Evolutionary conservation across 1,140 invertebrate species (phyloP).

Genomic region (Acromyrmex echinatior): DNA sequence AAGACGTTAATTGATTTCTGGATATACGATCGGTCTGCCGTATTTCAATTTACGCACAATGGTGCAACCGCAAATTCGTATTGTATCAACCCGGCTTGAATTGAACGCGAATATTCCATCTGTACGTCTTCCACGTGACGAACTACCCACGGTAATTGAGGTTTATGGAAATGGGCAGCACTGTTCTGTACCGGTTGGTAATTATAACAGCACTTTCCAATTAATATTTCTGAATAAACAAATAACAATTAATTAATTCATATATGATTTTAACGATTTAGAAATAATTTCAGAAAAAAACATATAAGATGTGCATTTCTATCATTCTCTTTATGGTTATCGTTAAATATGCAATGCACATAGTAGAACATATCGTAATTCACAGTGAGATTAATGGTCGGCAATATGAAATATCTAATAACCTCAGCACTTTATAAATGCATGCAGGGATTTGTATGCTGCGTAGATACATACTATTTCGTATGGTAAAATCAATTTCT

Average conservation of each 20-base stretch:
- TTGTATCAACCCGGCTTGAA: slow-evolving; percentile 40
- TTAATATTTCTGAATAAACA: slow-evolving; percentile 32
- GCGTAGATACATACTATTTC: slow-evolving; percentile 13
- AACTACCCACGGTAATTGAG: slow-evolving; percentile 61
- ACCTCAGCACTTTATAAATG: slow-evolving; percentile 41
- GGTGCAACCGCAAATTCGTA: slow-evolving; percentile 51
- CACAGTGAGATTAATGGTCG: slow-evolving; percentile 45
- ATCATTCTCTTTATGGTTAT: background rate
- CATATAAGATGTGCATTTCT: background rate
- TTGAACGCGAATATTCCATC: slow-evolving; percentile 55
- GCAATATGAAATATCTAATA: slow-evolving; percentile 57
- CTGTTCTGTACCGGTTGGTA: background rate
- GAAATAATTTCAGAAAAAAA: background rate
- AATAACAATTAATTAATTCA: slow-evolving; percentile 21
- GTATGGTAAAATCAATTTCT: slow-evolving; percentile 53
- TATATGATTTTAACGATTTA: background rate
- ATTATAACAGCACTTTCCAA: slow-evolving; percentile 35
- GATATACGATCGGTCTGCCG: slow-evolving; percentile 32
- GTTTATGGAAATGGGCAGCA: slow-evolving; percentile 53
- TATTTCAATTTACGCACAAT: slow-evolving; percentile 62
- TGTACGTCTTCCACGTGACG: slow-evolving; percentile 59
- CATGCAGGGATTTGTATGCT: slow-evolving; percentile 33
- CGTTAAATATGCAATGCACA: slow-evolving; percentile 22
- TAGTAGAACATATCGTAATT: slow-evolving; percentile 30
- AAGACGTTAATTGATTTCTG: slow-evolving; percentile 35